Base-by-base conservation (phyloP, 2,888 invertebrate species). In the Drosophila kanekoi region DNA sequence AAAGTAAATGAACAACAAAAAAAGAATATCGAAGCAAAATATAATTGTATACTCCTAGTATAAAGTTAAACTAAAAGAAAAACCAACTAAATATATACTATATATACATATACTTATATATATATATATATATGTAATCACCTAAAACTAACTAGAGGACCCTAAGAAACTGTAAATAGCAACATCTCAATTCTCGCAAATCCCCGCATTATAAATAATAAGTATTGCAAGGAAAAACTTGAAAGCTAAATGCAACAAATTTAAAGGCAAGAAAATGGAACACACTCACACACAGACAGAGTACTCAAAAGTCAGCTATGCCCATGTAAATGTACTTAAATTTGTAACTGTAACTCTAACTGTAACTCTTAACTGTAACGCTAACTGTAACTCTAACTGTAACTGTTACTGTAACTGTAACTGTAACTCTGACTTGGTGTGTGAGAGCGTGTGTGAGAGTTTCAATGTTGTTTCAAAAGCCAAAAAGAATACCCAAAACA, bases 21-120 rank as follows among this genome's bases (percentile, higher is more conserved):
- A 38, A 63, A 54, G 38, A 45, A 75, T 28, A 69, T 71, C 65
- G 51, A 72, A 70, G 45, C 60, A 70, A 56, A 74, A 70, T 73
- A 73, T 43, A 54, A 54, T 44, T 57, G 83, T 86, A 88, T 89
- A 90, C 89, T 86, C 75, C 72, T 89, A 88, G 87, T 74, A 73
- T 73, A 67, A 74, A 53, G 10, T 13, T 32, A 28, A 52, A 45
- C 45, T 38, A 35, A 45, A n/a, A 41, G 14, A 8, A 28, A 65
- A 48, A 28, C 48, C 14, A 51, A 40, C 18, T n/a, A 6, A 13
- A 14, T 40, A 38, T 49, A 44, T 20, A 43, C 37, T 54, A 52
- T 11, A 41, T 61, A 40, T 32, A 32, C 67, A 68, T 40, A 11
- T n/a, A n/a, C n/a, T n/a, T n/a, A n/a, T n/a, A n/a, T n/a, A 41